These are phyloP conservation scores for Oithona nana DNA, from an alignment of 2,888 invertebrate genomes.

Conservation along the genomic window DNA sequence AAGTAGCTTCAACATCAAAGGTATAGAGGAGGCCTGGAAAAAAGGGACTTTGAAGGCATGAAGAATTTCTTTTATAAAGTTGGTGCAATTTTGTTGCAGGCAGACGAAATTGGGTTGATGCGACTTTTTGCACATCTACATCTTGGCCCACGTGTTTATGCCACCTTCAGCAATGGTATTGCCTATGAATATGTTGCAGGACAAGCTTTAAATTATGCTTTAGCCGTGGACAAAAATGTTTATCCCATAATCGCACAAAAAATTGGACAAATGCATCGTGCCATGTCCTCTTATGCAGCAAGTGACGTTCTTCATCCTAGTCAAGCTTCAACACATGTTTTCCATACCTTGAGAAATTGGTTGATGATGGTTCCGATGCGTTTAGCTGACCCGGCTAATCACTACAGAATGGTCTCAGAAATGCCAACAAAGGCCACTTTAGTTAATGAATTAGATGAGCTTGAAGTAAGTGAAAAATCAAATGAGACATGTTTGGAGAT, in stretches of 20 bases:
- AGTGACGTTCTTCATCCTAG: not conserved
- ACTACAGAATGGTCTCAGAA: not conserved
- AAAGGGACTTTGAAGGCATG: not conserved
- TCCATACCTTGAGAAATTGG: not conserved
- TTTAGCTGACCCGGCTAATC: not conserved
- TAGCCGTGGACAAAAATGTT: slow-evolving; percentile 5
- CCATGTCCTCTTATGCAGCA: not conserved
- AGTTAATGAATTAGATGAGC: not conserved
- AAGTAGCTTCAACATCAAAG: not conserved
- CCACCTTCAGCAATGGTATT: slow-evolving; percentile 5
- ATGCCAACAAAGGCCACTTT: not conserved
- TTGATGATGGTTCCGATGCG: not conserved
- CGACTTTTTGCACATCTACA: not conserved
- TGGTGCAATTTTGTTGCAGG: not conserved
- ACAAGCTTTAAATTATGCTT: not conserved
- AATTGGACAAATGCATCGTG: slow-evolving; percentile 6
- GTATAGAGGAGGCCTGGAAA: not conserved
- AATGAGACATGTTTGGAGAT: no score
- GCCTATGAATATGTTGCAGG: slow-evolving; percentile 1
- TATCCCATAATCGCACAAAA: slow-evolving; percentile 7
- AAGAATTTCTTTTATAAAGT: no score
- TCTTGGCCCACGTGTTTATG: not conserved
- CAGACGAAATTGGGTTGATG: not conserved
- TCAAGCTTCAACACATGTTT: not conserved
- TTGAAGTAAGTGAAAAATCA: not conserved